Base-by-base conservation (phyloP, 2,888 invertebrate species). In the Acanthosoma haemorrhoidale region DNA sequence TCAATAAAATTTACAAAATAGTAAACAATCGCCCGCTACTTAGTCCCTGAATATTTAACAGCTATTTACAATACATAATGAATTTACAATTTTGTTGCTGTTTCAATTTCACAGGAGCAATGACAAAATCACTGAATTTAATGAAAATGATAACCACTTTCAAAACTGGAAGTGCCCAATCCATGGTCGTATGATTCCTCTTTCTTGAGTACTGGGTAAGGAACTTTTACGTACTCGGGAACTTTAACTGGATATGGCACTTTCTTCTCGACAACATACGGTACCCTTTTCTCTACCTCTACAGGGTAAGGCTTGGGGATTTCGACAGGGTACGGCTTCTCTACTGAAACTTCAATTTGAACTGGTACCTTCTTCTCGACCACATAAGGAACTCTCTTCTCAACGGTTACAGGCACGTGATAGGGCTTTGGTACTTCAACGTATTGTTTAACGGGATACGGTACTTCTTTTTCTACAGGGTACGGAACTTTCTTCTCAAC, bases 231-330 rank as follows among this genome's bases (percentile, higher is more conserved):
- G 6, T 61, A 61, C 36, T 61, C 61, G 3, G 61, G 61, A 1
- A 61, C 61, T 2, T 61, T 34, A 9, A 71, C 69, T 29, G 70
- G 70, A 38, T 68, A 61, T 11, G 70, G 72, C n/a, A 70, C 43
- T 61, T 70, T 70, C 13, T 58, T 61, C 36, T 72, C 61, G 15
- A 72, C 69, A 16, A 68, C 36, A 38, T 69, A n/a, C 0, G 71
- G 71, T 21, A 70, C 71, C n/a, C 69, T 71, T 60, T 71, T 73
- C 32, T 73, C 71, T 25, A 73, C 68, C n/a, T 67, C 58, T 9
- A 71, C 71, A 16, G 71, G 70, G 15, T 71, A 71, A 13, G 73
- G 73, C n/a, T 71, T 73, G 34, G 71, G 71, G 31, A 73, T 69
- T 29, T 38, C 39, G 5, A 73, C 70, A 1, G 71, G 71, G 58